Percentiles rank a stretch among this genome's conserved stretches.
phyloP scores from a whole-genome alignment of 2,888 invertebrate species.

The Crepidodera aurea region DNA sequence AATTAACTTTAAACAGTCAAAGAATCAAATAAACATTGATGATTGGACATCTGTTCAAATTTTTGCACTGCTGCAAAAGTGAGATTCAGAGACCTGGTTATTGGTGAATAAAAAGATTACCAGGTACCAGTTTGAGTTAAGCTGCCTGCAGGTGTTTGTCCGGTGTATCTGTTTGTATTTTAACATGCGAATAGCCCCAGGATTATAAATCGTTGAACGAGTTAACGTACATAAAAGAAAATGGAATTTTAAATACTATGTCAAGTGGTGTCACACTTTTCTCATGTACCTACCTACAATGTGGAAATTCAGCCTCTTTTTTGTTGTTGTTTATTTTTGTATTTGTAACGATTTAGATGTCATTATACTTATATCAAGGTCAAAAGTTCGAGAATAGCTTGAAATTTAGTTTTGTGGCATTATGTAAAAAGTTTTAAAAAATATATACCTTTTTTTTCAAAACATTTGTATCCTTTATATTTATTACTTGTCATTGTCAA shows the following conservation, averaged over 20 bases:
- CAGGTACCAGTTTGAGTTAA: slow-evolving; percentile 33
- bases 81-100: slow-evolving; percentile 6
- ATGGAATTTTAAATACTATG: slow-evolving; percentile 19
- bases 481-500: too few species aligned
- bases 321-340: neutral
- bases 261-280: slow-evolving; percentile 25
- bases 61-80: neutral
- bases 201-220: slow-evolving; percentile 8
- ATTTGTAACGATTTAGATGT: neutral
- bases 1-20: neutral
- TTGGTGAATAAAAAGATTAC: slow-evolving; percentile 5
- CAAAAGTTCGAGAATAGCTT: neutral
- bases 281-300: slow-evolving; percentile 8
- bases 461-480: too few species aligned
- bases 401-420: neutral
- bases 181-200: slow-evolving; percentile 12
- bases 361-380: neutral
- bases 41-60: neutral
- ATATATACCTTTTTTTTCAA: too few species aligned
- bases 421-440: too few species aligned
- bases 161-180: slow-evolving; percentile 18
- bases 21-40: too few species aligned
- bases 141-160: slow-evolving; percentile 34
- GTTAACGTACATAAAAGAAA: slow-evolving; percentile 8
- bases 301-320: slow-evolving; percentile 1